A percentile compares a stretch with the other conserved stretches of the same genome.
phyloP scores from a whole-genome alignment of 2,113 vertebrate species.

The Istiophorus platypterus region DNA sequence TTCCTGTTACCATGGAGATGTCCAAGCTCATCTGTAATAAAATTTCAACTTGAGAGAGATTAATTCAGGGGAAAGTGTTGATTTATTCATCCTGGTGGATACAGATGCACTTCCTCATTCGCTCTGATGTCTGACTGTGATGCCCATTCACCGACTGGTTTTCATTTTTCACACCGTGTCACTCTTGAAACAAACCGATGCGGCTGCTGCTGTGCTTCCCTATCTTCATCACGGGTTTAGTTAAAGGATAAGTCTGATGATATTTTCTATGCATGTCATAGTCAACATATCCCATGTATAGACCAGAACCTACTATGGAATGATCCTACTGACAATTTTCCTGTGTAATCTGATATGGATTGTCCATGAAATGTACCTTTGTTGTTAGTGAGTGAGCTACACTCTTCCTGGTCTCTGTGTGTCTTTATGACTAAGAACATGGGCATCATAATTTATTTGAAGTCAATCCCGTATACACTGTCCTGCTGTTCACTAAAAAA shows the following conservation, averaged over 20 bases:
- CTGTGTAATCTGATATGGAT: background rate
- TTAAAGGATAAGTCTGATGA: constrained; percentile 3
- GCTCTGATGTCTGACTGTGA: constrained; percentile 64
- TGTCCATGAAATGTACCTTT: background rate
- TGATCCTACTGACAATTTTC: background rate
- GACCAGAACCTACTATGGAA: background rate
- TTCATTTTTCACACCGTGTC: constrained; percentile 60
- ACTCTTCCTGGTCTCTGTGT: background rate
- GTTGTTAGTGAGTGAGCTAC: background rate
- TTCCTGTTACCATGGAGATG: constrained; percentile 83
- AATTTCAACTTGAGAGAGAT: constrained; percentile 79
- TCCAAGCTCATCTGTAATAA: constrained; percentile 77
- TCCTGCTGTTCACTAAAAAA: background rate
- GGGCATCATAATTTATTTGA: background rate
- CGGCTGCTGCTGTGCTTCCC: constrained; percentile 4
- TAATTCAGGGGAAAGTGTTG: constrained; percentile 83
- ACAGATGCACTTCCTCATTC: constrained; percentile 61
- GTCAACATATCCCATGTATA: background rate
- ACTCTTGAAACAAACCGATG: constrained; percentile 22
- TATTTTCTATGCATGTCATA: constrained; percentile 8
- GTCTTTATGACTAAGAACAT: background rate
- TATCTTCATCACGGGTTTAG: background rate
- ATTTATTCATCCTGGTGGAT: constrained; percentile 77
- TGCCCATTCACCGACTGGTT: constrained; percentile 53
- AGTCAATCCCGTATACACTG: background rate